These are phyloP conservation scores for Prorops nasuta DNA, from an alignment of 1,140 invertebrate genomes.

Conservation along the genomic window DNA sequence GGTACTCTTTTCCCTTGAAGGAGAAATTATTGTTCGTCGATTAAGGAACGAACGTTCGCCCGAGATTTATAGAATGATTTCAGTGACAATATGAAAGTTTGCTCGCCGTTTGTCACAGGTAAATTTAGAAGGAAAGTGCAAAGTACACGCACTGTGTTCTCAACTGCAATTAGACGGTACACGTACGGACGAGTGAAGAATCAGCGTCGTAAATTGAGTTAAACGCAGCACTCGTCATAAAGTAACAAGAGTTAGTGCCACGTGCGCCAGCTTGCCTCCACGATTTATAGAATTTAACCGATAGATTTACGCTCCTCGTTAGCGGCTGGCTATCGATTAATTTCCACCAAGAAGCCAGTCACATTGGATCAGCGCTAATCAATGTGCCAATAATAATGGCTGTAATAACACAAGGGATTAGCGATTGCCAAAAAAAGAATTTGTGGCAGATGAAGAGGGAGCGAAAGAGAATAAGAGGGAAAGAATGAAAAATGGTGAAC, in stretches of 20 bases:
- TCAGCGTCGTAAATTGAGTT: constrained; percentile 39
- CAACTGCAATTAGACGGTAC: not conserved
- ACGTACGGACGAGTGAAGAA: constrained; percentile 12
- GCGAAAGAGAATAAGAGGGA: not conserved
- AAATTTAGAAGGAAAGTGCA: too few species aligned
- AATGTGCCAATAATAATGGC: not conserved
- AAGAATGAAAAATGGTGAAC: not conserved
- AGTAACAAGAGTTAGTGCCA: constrained; percentile 28
- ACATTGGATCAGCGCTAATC: not conserved
- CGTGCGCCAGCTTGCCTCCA: constrained; percentile 23
- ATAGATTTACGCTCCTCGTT: constrained; percentile 35
- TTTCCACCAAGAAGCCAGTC: too few species aligned
- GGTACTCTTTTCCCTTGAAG: too few species aligned
- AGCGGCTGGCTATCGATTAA: constrained; percentile 24
- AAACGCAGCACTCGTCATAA: constrained; percentile 34
- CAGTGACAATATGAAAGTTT: too few species aligned
- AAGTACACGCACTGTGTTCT: too few species aligned
- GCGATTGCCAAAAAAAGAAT: too few species aligned
- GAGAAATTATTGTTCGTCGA: too few species aligned
- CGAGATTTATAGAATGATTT: too few species aligned
- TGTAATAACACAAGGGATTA: not conserved
- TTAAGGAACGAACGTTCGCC: too few species aligned
- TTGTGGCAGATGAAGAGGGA: not conserved
- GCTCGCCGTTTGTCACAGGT: too few species aligned
- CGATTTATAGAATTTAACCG: constrained; percentile 31